Base-by-base conservation (phyloP, 2,797 vertebrate genomes). In the Lacerta bilineata region DNA sequence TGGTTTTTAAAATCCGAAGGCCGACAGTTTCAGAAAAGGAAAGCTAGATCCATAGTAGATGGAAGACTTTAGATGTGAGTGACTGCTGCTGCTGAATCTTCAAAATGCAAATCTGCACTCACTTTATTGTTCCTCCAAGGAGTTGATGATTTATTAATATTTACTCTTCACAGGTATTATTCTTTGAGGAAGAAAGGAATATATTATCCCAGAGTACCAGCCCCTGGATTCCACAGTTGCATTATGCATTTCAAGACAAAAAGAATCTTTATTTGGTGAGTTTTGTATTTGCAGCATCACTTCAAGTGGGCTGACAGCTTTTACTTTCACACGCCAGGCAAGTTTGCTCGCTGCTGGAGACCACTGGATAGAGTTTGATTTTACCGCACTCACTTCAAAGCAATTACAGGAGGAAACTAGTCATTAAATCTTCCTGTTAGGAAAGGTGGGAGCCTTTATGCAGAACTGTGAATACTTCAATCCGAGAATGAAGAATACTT, bases 231-330 rank as follows among this genome's bases (percentile, higher is more conserved):
- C 98, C 99, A 80, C 97, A 97, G 88, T 97, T 99, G 83, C 97
- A 98, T 17, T 98, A 98, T 77, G 98, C 99, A 33, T 99, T 99
- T 96, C 99, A 99, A 94, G 98, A 99, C 97, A 98, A 97, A 96
- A 97, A 98, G 87, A 96, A 97, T 72, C 96, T 99, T 79, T 99
- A 98, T 93, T 96, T 99, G 98, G 99, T 99, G 95, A 98, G 97
- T 74, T 72, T 83, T 1, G 5, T 69, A 27, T 91, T 86, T 82
- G 2, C 13, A 61, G 79, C 25, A 59, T 72, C 11, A 0, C 80
- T 80, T 88, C n/a, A 4, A 15, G 33, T 43, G 9, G 29, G 11
- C 29, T 79, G 33, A 27, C 18, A n/a, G 41, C 27, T 64, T 85
- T 75, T 79, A 75, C 76, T 69, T 81, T 81, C 41, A 55, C 27